phyloP scores from a whole-genome alignment of 1,140 invertebrate species.

The Acyrthosiphon pisum region DNA sequence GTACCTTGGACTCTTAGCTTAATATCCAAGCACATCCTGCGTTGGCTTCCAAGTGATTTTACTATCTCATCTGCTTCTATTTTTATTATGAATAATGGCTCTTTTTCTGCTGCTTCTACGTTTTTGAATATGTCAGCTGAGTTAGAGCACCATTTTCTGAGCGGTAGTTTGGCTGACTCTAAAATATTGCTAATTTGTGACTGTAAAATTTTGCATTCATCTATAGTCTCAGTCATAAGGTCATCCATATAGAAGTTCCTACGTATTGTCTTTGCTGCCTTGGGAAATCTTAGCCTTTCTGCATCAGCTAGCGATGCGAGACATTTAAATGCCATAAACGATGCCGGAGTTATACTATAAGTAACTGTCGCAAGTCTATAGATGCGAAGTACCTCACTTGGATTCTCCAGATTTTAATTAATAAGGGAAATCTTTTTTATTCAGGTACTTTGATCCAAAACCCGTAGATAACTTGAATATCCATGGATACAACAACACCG shows the following conservation, averaged over 20 bases:
- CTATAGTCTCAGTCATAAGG: not conserved
- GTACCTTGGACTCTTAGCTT: too few species aligned
- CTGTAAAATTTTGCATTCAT: not conserved
- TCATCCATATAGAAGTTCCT: too few species aligned
- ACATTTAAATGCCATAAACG: not conserved
- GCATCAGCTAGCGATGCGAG: not conserved
- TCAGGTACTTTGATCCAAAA: too few species aligned
- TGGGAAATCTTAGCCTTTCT: not conserved
- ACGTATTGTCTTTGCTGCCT: too few species aligned
- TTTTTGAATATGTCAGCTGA: not conserved
- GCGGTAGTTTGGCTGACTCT: not conserved
- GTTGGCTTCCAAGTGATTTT: not conserved
- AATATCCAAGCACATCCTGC: not conserved
- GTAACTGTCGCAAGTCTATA: slow-evolving; percentile 17
- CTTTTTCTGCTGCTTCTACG: not conserved
- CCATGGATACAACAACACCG: too few species aligned
- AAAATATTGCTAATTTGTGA: not conserved
- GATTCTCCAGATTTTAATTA: not conserved
- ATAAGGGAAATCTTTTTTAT: too few species aligned
- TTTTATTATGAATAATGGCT: not conserved
- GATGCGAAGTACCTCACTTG: not conserved
- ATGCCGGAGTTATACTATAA: slow-evolving; percentile 26
- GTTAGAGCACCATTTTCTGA: slow-evolving; percentile 20
- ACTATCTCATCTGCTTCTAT: not conserved
- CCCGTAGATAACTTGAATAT: too few species aligned